These are phyloP conservation scores for Augochlorella aurata DNA, from an alignment of 2,888 invertebrate genomes.

Conservation along the genomic window DNA sequence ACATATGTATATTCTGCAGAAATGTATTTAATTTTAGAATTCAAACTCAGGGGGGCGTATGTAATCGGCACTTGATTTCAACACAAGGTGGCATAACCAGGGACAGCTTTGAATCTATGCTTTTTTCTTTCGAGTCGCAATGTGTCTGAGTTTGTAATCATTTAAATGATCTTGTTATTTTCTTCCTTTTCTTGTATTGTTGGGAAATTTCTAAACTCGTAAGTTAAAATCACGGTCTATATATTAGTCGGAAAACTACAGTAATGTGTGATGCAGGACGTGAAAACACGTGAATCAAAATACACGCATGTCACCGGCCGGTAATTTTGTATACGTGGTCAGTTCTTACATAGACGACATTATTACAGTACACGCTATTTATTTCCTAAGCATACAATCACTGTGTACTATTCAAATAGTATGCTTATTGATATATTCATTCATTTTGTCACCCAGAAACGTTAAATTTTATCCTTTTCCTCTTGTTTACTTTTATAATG, in stretches of 20 bases:
- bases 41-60: neutral
- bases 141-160: constrained; percentile 54
- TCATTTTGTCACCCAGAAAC: neutral
- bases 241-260: constrained; percentile 28
- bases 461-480: neutral
- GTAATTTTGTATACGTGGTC: constrained; percentile 78
- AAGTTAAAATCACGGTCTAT: constrained; percentile 27
- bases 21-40: neutral
- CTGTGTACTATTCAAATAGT: neutral
- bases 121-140: constrained; percentile 56
- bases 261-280: constrained; percentile 37
- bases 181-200: constrained; percentile 47
- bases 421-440: neutral
- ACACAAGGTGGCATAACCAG: constrained; percentile 16
- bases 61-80: neutral
- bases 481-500: neutral
- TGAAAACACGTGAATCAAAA: constrained; percentile 38
- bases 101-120: constrained; percentile 32
- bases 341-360: constrained; percentile 31
- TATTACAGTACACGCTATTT: neutral
- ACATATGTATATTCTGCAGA: neutral
- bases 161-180: constrained; percentile 62
- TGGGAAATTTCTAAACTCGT: constrained; percentile 46
- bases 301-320: constrained; percentile 71
- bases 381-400: neutral